Conservation (phyloP, 2,113 vertebrate genomes). For the Ginglymostoma cirratum region DNA sequence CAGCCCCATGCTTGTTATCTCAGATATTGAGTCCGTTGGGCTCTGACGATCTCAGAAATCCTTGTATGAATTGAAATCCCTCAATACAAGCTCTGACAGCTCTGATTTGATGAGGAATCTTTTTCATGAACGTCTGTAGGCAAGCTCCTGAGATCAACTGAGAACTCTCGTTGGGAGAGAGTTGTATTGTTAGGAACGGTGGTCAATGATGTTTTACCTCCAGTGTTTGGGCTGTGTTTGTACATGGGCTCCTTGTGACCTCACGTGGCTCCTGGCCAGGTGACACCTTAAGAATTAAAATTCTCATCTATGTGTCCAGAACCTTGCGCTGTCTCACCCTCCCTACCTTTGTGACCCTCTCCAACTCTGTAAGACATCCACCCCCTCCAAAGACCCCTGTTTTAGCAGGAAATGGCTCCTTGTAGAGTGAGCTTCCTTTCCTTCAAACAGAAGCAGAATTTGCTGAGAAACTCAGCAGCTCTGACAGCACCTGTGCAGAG, state of each 20-base stretch:
- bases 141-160: not conserved
- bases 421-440: not conserved
- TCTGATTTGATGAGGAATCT: not conserved
- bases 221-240: not conserved
- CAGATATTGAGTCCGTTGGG: not conserved
- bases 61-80: not conserved
- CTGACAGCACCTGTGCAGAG: no score
- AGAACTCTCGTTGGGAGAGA: not conserved
- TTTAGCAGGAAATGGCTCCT: not conserved
- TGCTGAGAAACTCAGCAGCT: no score
- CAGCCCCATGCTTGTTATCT: no score
- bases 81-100: no score
- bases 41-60: not conserved
- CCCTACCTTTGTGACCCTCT: not conserved
- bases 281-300: not conserved
- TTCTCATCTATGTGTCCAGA: not conserved
- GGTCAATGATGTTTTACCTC: not conserved
- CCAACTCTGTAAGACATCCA: not conserved
- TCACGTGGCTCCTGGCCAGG: not conserved
- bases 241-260: not conserved
- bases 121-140: not conserved
- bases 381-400: accelerated
- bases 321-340: not conserved
- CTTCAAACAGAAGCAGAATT: no score
- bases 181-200: not conserved